Conservation (phyloP, 2,888 invertebrate genomes). For the Catocala sponsa region DNA sequence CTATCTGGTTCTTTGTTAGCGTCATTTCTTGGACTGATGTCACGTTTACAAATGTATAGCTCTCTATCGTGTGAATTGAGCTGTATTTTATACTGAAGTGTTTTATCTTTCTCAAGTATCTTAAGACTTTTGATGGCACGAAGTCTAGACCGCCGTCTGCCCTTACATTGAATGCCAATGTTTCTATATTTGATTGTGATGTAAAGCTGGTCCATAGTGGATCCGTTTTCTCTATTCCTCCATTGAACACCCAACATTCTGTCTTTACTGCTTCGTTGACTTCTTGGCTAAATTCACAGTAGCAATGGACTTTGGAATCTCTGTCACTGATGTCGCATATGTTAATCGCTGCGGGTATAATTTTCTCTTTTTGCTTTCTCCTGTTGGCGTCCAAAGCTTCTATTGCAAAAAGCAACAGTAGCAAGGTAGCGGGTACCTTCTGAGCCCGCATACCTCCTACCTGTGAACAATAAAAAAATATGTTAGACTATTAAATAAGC, state of each 20-base stretch:
- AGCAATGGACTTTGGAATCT: slow-evolving; percentile 90
- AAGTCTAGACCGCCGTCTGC: slow-evolving; percentile 91
- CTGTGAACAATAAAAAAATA: slow-evolving; percentile 69
- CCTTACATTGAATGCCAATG: slow-evolving; percentile 91
- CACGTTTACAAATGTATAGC: slow-evolving; percentile 92
- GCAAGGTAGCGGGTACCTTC: slow-evolving; percentile 84
- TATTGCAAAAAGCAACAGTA: slow-evolving; percentile 84
- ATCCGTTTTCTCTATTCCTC: slow-evolving; percentile 90
- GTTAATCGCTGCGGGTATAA: slow-evolving; percentile 72
- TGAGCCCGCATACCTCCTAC: slow-evolving; percentile 85
- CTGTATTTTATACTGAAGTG: slow-evolving; percentile 92
- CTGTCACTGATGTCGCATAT: slow-evolving; percentile 88
- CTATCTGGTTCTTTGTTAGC: slow-evolving; percentile 91
- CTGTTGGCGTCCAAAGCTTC: slow-evolving; percentile 81
- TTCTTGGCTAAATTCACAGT: slow-evolving; percentile 89
- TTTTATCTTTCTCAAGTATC: slow-evolving; percentile 90
- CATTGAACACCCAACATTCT: slow-evolving; percentile 93
- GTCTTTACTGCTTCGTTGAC: slow-evolving; percentile 90
- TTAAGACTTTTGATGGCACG: slow-evolving; percentile 91
- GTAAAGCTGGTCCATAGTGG: slow-evolving; percentile 92
- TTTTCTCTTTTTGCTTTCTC: slow-evolving; percentile 80
- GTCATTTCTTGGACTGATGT: slow-evolving; percentile 91
- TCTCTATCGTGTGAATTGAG: slow-evolving; percentile 90
- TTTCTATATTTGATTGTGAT: slow-evolving; percentile 91
- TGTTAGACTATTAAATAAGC: slow-evolving; percentile 30